Evolutionary conservation across 30 jellyfish, hydroid and myxozoan genomes (phyloP), one percentile per base, ranked within the genome.

Genomic region (Aurelia aurita complex sp. Pacific): DNA sequence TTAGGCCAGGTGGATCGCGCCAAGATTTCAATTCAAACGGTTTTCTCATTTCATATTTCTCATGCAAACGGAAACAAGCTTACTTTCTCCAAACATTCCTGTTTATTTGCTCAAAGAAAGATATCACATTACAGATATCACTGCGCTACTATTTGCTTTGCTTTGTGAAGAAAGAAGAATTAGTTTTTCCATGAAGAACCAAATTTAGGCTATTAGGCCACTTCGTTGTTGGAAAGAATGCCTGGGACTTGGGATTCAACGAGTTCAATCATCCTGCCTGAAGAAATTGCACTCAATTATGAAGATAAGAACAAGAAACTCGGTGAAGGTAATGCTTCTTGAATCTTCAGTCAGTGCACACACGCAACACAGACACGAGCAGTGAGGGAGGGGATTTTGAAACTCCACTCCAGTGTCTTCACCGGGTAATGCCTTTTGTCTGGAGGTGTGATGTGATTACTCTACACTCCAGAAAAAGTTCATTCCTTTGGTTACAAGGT

Each of bases 1-100:
- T 42, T 84, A 33, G 93, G 93, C 93, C 93, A 84, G 93, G 93
- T 84, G 93, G 87, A 51, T 73, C 93, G 82, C 93, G 93, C 93
- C 93, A 84, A 74, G 69, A 65, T 64, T 62, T 78, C 75, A 63
- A 84, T 62, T 78, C 75, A 63, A 84, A 67, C 74, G 69, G 74
- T 19, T 74, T 40, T 43, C 18, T 10, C 14, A 5, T 67, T 17
- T 43, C 18, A 32, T 1, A 5, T 67, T 17, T 29, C 68, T 0
- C 57, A 29, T 34, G 60, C 43, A 64, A 65, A 19, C 81, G 67
- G 38, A 71, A 29, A 17, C 16, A 15, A 29, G 57, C 14, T 0
- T 46, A 0, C 57, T 46, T 46, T 14, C 14, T 6, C 57, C 57
- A 46, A 46, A 60, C 78, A 69, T 51, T 29, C 61, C 76, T 13